Percentiles rank a stretch among this genome's conserved stretches.
These are phyloP conservation scores for Nasonia giraulti DNA, from an alignment of 1,140 invertebrate species.

Conservation along the genomic window DNA sequence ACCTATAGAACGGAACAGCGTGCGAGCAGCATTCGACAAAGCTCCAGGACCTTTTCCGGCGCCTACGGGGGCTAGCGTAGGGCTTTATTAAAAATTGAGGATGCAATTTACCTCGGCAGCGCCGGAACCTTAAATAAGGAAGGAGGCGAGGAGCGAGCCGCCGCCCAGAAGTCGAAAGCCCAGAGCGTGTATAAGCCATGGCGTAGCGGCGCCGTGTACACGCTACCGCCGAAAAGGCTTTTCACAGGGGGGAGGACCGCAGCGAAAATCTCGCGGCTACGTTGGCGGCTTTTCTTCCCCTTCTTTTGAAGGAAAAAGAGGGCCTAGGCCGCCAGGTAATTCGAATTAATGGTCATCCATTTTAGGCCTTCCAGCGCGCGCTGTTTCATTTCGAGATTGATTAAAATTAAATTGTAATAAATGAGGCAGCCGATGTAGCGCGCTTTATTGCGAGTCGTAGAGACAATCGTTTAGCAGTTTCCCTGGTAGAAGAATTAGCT, in stretches of 20 bases:
- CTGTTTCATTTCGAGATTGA: slow-evolving; percentile 47
- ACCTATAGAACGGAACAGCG: not conserved
- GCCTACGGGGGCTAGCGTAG: slow-evolving; percentile 29
- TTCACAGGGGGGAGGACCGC: slow-evolving; percentile 29
- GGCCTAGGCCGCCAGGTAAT: slow-evolving; percentile 18
- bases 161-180: too few species aligned
- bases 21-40: slow-evolving; percentile 57
- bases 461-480: slow-evolving; percentile 23
- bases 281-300: slow-evolving; percentile 41
- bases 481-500: too few species aligned
- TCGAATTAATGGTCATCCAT: slow-evolving; percentile 51
- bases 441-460: slow-evolving; percentile 3
- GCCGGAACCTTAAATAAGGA: slow-evolving; percentile 62
- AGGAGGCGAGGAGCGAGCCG: slow-evolving; percentile 51
- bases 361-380: not conserved
- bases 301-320: not conserved
- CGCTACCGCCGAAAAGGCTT: slow-evolving; percentile 2
- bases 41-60: slow-evolving; percentile 49
- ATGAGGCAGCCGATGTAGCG: not conserved
- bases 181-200: not conserved
- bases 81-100: slow-evolving; percentile 68
- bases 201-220: not conserved
- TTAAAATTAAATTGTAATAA: slow-evolving; percentile 52
- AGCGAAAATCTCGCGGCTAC: slow-evolving; percentile 49
- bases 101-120: slow-evolving; percentile 65